These are phyloP conservation scores for Apostichopus japonicus DNA, from an alignment of 35 echinoderm and acorn worm species.

Conservation along the genomic window DNA sequence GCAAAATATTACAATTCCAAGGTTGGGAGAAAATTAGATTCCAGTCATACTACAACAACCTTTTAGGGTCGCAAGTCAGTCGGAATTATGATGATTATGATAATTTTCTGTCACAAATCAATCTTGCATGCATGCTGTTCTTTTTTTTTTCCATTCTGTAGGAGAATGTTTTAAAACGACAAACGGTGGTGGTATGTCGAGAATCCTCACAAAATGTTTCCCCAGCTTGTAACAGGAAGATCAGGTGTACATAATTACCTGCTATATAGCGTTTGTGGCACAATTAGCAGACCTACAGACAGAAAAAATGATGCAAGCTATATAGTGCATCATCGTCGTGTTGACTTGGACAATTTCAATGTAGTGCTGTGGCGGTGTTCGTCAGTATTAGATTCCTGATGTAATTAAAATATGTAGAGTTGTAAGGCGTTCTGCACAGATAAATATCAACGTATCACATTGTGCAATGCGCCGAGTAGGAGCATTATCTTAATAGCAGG, in stretches of 20 bases:
- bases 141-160: background rate
- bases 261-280: constrained; percentile 26
- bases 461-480: constrained; percentile 45
- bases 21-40: constrained; percentile 58
- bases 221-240: constrained; percentile 6
- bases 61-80: constrained; percentile 21
- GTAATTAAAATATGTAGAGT: constrained; percentile 63
- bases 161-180: constrained; percentile 6
- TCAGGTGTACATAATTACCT: constrained; percentile 49
- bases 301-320: background rate
- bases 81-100: constrained; percentile 38
- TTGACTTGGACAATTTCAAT: constrained; percentile 4
- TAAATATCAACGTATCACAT: constrained; percentile 60
- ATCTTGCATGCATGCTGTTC: background rate
- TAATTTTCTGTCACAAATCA: constrained; percentile 47
- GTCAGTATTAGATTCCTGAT: constrained; percentile 47
- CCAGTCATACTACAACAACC: constrained; percentile 10
- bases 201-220: constrained; percentile 44
- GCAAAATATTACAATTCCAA: constrained; percentile 34
- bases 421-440: constrained; percentile 58
- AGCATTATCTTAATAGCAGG: constrained; percentile 57
- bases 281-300: constrained; percentile 26
- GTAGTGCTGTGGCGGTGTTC: background rate
- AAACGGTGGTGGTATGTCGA: constrained; percentile 9
- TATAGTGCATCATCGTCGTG: background rate